These are phyloP conservation scores for Probosciger aterrimus DNA, from an alignment of 2,113 vertebrate genomes.

Conservation along the genomic window DNA sequence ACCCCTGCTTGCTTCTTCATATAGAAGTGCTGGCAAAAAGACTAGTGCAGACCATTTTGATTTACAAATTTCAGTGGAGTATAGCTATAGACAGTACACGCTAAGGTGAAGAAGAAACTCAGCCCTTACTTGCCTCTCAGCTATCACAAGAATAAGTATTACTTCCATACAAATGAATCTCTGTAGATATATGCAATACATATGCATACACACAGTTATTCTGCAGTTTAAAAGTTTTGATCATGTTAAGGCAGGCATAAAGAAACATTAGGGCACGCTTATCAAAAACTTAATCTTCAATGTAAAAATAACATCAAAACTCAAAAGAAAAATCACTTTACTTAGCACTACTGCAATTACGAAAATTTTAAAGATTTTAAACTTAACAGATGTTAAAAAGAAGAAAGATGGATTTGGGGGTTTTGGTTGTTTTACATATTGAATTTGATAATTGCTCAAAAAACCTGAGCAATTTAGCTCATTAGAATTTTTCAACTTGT, in stretches of 20 bases:
- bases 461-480: background rate
- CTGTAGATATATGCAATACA: background rate
- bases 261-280: background rate
- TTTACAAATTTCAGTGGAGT: background rate
- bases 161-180: background rate
- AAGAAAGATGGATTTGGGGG: background rate
- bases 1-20: background rate
- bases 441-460: background rate
- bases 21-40: background rate
- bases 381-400: background rate
- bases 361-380: background rate
- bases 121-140: background rate
- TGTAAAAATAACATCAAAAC: background rate
- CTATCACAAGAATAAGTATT: background rate
- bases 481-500: background rate
- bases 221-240: background rate
- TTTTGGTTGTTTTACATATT: background rate
- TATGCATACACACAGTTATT: background rate
- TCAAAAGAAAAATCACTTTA: background rate
- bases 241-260: background rate
- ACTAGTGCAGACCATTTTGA: background rate
- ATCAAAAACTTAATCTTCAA: background rate
- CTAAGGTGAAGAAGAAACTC: background rate
- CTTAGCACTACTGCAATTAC: background rate
- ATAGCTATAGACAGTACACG: background rate